Evolutionary conservation across 2,113 vertebrate genomes (phyloP), one percentile per base, ranked within the genome.

Genomic region (Hemiscyllium ocellatum): DNA sequence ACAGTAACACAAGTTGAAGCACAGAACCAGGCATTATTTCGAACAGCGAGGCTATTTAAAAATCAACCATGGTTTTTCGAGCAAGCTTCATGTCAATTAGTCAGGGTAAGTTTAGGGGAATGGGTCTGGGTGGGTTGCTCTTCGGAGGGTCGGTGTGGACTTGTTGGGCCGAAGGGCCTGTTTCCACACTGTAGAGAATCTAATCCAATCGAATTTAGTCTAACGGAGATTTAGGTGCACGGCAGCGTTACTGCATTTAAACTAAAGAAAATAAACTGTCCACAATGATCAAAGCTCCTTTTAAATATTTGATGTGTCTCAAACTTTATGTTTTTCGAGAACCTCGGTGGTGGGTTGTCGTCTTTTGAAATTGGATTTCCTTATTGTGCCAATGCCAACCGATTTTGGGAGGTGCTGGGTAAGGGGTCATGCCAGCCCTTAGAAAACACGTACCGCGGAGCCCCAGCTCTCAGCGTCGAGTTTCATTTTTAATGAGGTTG

Each of bases 401-500:
- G 56, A 66, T 47, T 61, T 61, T 20, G 87, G 15, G 29, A 65
- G 56, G 50, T 33, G 29, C 29, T 33, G 12, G 24, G 65, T 37
- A 20, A 94, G 33, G 24, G 68, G n/a, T 69, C 65, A 68, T 6
- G 37, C 19, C n/a, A 42, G 50, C 50, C n/a, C 8, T 37, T 4
- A 65, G 8, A 50, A 68, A 37, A 65, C 61, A 94, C 19, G 61
- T 68, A 66, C 65, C 90, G 33, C 20, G 56, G 19, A 66, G 12
- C 24, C 56, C 90, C 61, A 94, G 33, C 65, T 37, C 90, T 20
- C 4, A 66, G 33, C 33, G 90, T 68, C 4, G 65, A 68, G 65
- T 94, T n/a, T 94, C 90, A 69, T 68, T 42, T 56, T 94, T 42
- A 94, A 94, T 94, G 90, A 66, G 37, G 17, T 26, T 68, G 65